These are phyloP conservation scores for Ceyx cyanopectus DNA, from an alignment of 2,113 vertebrate species.

Conservation along the genomic window DNA sequence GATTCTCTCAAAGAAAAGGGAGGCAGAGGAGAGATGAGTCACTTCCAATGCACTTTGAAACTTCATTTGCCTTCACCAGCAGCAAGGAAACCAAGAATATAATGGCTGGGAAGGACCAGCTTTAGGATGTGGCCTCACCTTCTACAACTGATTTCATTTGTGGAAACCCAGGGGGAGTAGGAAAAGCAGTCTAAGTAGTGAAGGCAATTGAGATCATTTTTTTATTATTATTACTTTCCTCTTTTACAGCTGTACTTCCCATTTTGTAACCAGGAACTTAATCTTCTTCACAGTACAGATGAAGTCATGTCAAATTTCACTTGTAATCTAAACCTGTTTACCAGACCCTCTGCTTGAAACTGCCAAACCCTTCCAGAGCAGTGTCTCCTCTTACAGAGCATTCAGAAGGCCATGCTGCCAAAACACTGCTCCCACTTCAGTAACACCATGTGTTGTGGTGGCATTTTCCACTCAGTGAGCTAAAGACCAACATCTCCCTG, in stretches of 20 bases:
- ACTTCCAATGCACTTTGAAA: neutral
- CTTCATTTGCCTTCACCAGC: neutral
- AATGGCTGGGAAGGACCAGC: neutral
- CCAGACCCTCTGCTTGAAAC: neutral
- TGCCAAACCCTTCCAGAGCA: neutral
- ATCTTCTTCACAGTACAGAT: neutral
- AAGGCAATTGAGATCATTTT: neutral
- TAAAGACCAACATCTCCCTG: neutral
- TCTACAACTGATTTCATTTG: neutral
- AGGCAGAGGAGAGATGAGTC: neutral
- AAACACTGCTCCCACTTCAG: neutral
- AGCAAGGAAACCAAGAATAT: neutral
- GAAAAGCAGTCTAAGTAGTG: neutral
- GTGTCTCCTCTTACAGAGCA: accelerated
- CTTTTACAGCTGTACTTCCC: neutral
- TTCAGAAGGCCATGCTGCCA: neutral
- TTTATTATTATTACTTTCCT: neutral
- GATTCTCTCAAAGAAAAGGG: neutral
- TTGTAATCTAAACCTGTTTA: neutral
- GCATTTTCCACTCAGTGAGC: neutral
- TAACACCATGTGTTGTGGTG: neutral
- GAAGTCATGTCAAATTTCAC: neutral
- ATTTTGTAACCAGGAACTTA: neutral
- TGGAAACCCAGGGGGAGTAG: neutral
- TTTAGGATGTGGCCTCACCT: neutral